phyloP scores from a whole-genome alignment of 2,797 vertebrate species.

The Cyprinella venusta region DNA sequence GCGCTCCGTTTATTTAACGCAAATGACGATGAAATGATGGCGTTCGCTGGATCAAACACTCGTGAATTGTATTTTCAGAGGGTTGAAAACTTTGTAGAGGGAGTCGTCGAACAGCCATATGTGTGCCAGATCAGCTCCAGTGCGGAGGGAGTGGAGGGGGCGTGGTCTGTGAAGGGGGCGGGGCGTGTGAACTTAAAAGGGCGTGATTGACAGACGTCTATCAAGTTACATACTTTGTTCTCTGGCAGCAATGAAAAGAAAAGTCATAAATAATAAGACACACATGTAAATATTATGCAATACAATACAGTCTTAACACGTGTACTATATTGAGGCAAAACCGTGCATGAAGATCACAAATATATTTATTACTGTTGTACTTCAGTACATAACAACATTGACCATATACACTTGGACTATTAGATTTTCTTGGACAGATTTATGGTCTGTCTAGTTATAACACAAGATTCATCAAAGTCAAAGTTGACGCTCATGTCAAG shows the following conservation, averaged over 20 bases:
- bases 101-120: slow-evolving; percentile 51
- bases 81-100: slow-evolving; percentile 54
- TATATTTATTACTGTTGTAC: background rate
- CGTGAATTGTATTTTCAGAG: background rate
- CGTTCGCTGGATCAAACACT: background rate
- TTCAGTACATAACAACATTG: too few species aligned
- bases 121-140: slow-evolving; percentile 50
- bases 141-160: slow-evolving; percentile 66
- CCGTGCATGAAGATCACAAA: background rate
- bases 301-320: too few species aligned
- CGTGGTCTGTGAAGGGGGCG: slow-evolving; percentile 57
- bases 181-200: slow-evolving; percentile 45
- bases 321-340: background rate
- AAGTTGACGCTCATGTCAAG: background rate
- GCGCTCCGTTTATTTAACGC: background rate
- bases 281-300: background rate
- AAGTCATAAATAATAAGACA: background rate
- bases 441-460: background rate
- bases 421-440: background rate
- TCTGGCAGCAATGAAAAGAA: background rate
- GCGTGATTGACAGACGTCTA: slow-evolving; percentile 50
- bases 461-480: background rate
- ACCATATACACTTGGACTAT: background rate
- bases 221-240: background rate
- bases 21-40: background rate